Evolutionary conservation across 2,113 vertebrate species (phyloP), one percentile per base, ranked within the genome.

Genomic region (Vidua macroura): DNA sequence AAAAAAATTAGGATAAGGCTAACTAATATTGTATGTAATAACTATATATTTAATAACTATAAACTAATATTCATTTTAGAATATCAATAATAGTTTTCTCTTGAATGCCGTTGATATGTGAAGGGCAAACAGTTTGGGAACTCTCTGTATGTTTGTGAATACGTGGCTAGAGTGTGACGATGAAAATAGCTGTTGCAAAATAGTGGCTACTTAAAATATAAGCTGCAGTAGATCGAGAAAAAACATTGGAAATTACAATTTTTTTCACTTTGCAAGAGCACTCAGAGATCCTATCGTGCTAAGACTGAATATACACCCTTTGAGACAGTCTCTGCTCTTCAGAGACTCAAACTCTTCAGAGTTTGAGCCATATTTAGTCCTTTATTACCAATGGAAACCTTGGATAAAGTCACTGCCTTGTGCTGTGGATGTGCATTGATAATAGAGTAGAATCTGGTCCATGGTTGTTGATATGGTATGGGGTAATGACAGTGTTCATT

Each of bases 141-240:
- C 15, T 69, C 27, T 44, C 0, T n/a, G 14, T 55, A 12, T 4
- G 0, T 63, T 75, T 82, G 24, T 81, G 37, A 70, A 11, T 66
- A 15, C 2, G 0, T 76, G 24, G 20, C 30, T 74, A 27, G 31
- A 78, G 20, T 31, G n/a, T 44, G 52, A 41, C 0, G 2, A 52
- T 53, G 28, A 46, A 84, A 75, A 28, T 41, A 88, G 55, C 8
- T 2, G 0, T 64, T 73, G 49, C 10, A 53, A 82, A 83, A 19
- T 31, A 92, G 24, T 28, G 39, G 12, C 11, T 82, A 7, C 16
- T 72, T 92, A 52, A 84, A 91, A 75, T 59, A n/a, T 17, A 52
- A 15, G 27, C 15, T 83, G n/a, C 30, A 35, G 3, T 44, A 24
- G 21, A n/a, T 89, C 27, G 12, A 64, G 56, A 79, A 83, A 35